Evolutionary conservation across 2,888 invertebrate genomes (phyloP).

Genomic region (Eucera pruinosa): DNA sequence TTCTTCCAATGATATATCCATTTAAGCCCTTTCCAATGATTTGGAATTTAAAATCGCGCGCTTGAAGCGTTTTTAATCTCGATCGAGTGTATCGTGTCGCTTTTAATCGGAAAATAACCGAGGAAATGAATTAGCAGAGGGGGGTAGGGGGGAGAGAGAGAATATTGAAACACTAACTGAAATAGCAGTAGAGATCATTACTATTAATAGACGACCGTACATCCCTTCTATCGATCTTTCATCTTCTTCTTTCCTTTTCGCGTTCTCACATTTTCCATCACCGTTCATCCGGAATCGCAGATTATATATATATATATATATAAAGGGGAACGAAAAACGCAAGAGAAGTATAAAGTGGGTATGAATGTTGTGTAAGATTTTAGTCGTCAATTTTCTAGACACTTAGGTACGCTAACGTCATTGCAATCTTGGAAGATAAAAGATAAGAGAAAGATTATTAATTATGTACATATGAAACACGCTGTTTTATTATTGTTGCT

Average conservation of each 20-base stretch:
- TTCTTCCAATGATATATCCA: not conserved
- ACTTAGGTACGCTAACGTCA: slow-evolving; percentile 35
- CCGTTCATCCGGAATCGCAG: slow-evolving; percentile 1
- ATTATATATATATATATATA: not conserved
- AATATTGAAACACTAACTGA: slow-evolving; percentile 52
- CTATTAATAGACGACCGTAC: slow-evolving; percentile 46
- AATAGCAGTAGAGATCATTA: slow-evolving; percentile 49
- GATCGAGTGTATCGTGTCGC: slow-evolving; percentile 1
- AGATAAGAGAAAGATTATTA: slow-evolving; percentile 52
- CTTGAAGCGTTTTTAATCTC: slow-evolving; percentile 19
- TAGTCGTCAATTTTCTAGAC: slow-evolving; percentile 64
- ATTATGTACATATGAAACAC: slow-evolving; percentile 79
- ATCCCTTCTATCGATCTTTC: slow-evolving; percentile 27
- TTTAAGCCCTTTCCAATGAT: not conserved
- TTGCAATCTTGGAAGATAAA: slow-evolving; percentile 17
- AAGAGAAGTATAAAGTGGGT: slow-evolving; percentile 22
- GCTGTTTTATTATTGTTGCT: slow-evolving; percentile 80
- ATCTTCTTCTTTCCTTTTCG: slow-evolving; percentile 28
- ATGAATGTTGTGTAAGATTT: slow-evolving; percentile 36
- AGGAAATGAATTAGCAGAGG: no score
- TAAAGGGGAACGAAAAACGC: not conserved
- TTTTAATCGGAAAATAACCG: slow-evolving; percentile 30
- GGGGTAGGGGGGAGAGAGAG: no score
- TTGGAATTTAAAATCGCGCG: not conserved
- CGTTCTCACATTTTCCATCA: slow-evolving; percentile 7